Conservation (phyloP, 1,140 invertebrate genomes). For the Papilio polyxenes region DNA sequence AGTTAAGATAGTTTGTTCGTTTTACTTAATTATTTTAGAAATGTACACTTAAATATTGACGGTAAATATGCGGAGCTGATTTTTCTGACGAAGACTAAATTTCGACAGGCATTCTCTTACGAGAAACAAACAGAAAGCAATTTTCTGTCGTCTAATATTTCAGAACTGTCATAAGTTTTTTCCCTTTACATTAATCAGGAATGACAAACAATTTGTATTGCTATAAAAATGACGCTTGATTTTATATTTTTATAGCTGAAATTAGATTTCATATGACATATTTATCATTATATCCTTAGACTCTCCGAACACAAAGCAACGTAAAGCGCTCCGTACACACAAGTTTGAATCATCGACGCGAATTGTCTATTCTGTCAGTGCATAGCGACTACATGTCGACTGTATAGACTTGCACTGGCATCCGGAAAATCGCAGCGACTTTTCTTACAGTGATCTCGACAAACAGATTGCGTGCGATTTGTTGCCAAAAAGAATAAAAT, state of each 20-base stretch:
- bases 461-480: too few relatives aligned
- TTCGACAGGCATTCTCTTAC: slow-evolving; percentile 40
- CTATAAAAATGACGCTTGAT: slow-evolving; percentile 21
- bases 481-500: too few relatives aligned
- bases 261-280: background rate
- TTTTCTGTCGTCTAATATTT: slow-evolving; percentile 44
- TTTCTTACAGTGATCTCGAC: too few relatives aligned
- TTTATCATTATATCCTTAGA: background rate
- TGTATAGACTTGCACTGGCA: too few relatives aligned
- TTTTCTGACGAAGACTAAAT: slow-evolving; percentile 35
- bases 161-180: slow-evolving; percentile 44
- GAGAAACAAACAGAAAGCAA: slow-evolving; percentile 47
- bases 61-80: slow-evolving; percentile 18
- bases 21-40: background rate
- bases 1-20: too few relatives aligned
- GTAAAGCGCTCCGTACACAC: too few relatives aligned
- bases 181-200: slow-evolving; percentile 41
- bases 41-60: slow-evolving; percentile 13
- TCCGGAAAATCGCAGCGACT: too few relatives aligned
- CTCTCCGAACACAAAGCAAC: too few relatives aligned
- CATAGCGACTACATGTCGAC: too few relatives aligned
- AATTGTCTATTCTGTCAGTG: too few relatives aligned
- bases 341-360: too few relatives aligned
- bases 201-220: slow-evolving; percentile 41
- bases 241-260: background rate